Base-by-base conservation (phyloP, 2,888 invertebrate species). In the Diarsia rubi region DNA sequence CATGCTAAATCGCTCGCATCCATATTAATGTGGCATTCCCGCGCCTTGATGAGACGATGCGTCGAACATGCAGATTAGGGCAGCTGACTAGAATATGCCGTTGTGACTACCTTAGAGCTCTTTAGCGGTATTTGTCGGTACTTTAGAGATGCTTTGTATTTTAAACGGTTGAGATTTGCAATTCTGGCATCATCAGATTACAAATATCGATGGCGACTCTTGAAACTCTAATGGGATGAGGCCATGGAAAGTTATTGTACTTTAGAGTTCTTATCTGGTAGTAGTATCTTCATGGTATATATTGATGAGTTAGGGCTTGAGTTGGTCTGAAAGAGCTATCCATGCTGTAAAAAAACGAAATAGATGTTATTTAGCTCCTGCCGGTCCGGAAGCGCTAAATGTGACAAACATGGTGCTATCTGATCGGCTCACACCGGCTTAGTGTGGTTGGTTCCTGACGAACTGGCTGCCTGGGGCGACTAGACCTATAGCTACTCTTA, bases 61-160 rank as follows among this genome's bases (percentile, higher is more conserved):
- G 85, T 69, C 79, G 54, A 68, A 78, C 76, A 82, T 87, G 82
- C 74, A 78, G 80, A 85, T 80, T 76, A 87, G 82, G 14, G 27
- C 66, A 66, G 57, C 85, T 84, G 83, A 73, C 78, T 87, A 68
- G 79, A 79, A 86, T 86, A 75, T 65, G 78, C 65, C 68, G 63
- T 71, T 47, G 74, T 76, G 77, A 81, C 82, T 73, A 81, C 62
- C 69, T 63, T 21, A 37, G 52, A 37, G 52, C 60, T 75, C 60
- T 66, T 67, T 47, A 65, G 63, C 66, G 60, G 75, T 66, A 44
- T 31, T 54, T 73, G 81, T 71, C 27, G 42, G 45, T 37, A 42
- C 8, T 60, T 70, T 47, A 49, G 60, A 78, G 66, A 66, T 72
- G 47, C 66, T 84, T 84, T 69, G 81, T 64, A 21, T 63, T 49